Conservation (phyloP, 1,140 invertebrate genomes). For the Samia ricini region DNA sequence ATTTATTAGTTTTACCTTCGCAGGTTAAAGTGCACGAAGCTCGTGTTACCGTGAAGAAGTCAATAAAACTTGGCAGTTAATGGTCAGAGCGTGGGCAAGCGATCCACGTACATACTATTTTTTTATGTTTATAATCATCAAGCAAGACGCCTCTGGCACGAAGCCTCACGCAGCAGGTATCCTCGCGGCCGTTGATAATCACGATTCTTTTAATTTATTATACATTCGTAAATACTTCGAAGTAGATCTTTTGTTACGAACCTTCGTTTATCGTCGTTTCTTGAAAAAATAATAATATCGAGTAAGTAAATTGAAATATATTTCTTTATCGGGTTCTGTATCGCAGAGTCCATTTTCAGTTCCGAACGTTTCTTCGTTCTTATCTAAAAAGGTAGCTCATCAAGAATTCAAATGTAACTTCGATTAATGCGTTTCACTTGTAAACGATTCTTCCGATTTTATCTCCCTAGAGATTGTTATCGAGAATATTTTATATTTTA, state of each 20-base stretch:
- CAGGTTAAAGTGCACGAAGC: slow-evolving; percentile 42
- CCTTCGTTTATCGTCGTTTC: slow-evolving; percentile 24
- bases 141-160: slow-evolving; percentile 54
- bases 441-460: slow-evolving; percentile 3
- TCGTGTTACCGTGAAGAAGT: slow-evolving; percentile 59
- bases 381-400: slow-evolving; percentile 11
- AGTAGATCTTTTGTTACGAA: slow-evolving; percentile 31
- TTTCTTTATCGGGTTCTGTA: slow-evolving; percentile 16
- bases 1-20: slow-evolving; percentile 36
- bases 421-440: slow-evolving; percentile 14
- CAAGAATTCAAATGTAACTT: slow-evolving; percentile 19
- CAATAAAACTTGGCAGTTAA: slow-evolving; percentile 65
- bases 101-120: slow-evolving; percentile 42
- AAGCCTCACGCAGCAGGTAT: slow-evolving; percentile 51
- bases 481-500: slow-evolving; percentile 10
- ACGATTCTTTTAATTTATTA: slow-evolving; percentile 61
- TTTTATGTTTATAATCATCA: slow-evolving; percentile 62
- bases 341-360: slow-evolving; percentile 7
- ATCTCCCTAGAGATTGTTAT: slow-evolving; percentile 4
- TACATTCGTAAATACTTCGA: slow-evolving; percentile 45
- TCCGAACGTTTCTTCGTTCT: slow-evolving; percentile 7
- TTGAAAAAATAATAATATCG: slow-evolving; percentile 11
- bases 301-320: slow-evolving; percentile 8
- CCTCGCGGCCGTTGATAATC: slow-evolving; percentile 28
- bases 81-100: slow-evolving; percentile 51